Evolutionary conservation across 2,888 invertebrate species (phyloP), one percentile per base, ranked within the genome.

Genomic region (Eupelmus urozonus): DNA sequence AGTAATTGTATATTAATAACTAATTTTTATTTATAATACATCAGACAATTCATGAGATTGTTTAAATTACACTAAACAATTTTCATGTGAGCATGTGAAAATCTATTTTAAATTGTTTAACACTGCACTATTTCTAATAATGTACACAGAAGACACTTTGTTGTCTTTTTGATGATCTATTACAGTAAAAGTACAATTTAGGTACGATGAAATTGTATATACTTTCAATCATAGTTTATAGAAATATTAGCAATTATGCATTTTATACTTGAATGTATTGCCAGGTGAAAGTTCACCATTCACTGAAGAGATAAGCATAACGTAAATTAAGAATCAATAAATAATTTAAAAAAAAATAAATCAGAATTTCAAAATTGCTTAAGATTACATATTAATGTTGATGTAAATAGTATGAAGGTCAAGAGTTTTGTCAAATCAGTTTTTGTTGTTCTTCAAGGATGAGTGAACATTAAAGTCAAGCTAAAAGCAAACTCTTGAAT

Each of bases 191-290:
- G 60, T 76, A 71, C 49, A 71, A 67, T 57, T 34, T 60, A 76
- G 55, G 55, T 76, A 59, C 18, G 20, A 60, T 62, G 29, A 73
- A 79, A 63, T 76, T 79, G 79, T 79, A 79, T 63, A 79, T 76
- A 79, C 25, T 72, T 75, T 55, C 67, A n/a, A 67, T 62, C 23
- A 79, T 79, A 72, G 13, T 40, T 55, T 53, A 40, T 73, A 78
- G 23, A 59, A 51, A 20, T 71, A 53, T 27, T 53, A 71, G 29
- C 57, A 72, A 42, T 70, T 55, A 62, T 45, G 55, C 49, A 59
- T 67, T 69, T 78, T 49, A 63, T 51, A 57, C 9, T 51, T 18
- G 42, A 42, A 45, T 73, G 49, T 67, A 78, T 55, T 53, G 59
- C 1, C 27, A 69, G 9, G 62, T 67, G 53, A 78, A 69, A 69